Conservation (phyloP, 2,797 vertebrate species). For the Chromis chromis region DNA sequence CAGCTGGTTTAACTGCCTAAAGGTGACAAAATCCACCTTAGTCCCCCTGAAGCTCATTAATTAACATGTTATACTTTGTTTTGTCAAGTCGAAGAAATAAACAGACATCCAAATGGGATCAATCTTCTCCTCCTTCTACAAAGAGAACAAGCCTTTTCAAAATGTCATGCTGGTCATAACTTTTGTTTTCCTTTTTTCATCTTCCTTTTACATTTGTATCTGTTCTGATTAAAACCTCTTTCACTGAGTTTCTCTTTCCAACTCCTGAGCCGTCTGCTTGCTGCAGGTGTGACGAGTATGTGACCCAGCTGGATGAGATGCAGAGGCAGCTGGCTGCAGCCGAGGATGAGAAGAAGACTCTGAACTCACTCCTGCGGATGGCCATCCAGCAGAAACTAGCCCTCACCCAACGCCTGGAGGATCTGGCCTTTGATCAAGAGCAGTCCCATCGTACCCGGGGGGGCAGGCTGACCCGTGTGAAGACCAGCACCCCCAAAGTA, state of each 20-base stretch:
- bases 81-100: no score
- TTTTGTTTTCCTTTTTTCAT: neutral
- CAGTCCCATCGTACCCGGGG: slow-evolving; percentile 89
- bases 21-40: neutral
- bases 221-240: neutral
- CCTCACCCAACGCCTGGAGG: slow-evolving; percentile 96
- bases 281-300: slow-evolving; percentile 91
- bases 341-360: slow-evolving; percentile 98
- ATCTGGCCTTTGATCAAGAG: slow-evolving; percentile 97
- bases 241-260: neutral
- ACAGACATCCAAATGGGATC: no score
- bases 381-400: slow-evolving; percentile 99
- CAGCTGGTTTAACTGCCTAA: neutral
- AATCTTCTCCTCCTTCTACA: no score
- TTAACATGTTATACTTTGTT: no score
- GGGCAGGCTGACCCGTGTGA: slow-evolving; percentile 87
- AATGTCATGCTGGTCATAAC: neutral
- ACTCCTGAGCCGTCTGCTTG: neutral
- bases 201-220: neutral
- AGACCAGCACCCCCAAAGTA: slow-evolving; percentile 95
- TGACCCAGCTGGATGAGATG: slow-evolving; percentile 97
- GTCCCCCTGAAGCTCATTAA: no score
- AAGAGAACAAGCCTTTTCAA: neutral
- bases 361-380: slow-evolving; percentile 97
- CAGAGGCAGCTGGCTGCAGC: slow-evolving; percentile 96